Evolutionary conservation across 1,140 invertebrate genomes (phyloP), one percentile per base, ranked within the genome.

Genomic region (Orussus abietinus): DNA sequence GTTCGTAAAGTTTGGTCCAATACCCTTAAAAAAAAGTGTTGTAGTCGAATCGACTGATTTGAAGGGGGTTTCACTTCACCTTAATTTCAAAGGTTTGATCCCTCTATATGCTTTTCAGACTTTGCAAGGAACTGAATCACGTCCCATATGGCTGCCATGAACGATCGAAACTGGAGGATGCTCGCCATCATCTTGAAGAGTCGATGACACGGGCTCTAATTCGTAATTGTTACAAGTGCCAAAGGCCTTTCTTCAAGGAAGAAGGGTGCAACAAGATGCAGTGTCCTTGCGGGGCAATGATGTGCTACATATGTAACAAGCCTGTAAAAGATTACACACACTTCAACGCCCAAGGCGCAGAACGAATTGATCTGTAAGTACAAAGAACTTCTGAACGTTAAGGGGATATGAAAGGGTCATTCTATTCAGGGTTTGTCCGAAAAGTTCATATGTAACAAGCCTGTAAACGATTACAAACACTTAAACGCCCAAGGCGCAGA

Each of bases 221-320:
- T 5, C 75, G 82, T 25, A 78, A 72, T 35, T 85, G 83, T 65
- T 77, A 74, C 18, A 72, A 67, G 1, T 85, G 83, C 57, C 66
- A 74, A 11, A 72, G 70, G 17, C 66, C 74, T 13, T 84, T 83
- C 51, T 74, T 79, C 41, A 85, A 85, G 61, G 72, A 77, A 36
- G 73, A 75, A 39, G 84, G 84, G 3, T 86, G 84, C 52, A 86
- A 87, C 49, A 84, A 81, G 57, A 86, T 86, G 75, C 78, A 71
- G 2, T 86, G 84, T 64, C 25, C 60, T 0, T 87, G 84, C 71
- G 82, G 82, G 1, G 80, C 80, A 2, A 66, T 57, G 5, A 84
- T 82, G 78, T 87, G 84, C 57, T 86, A 86, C 52, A 55, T 85
- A 4, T 86, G 84, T 53, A 66, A 78, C 21, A 47, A 75, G 53